phyloP scores from a whole-genome alignment of 1,140 invertebrate genomes.

The Bombus cullumanus region DNA sequence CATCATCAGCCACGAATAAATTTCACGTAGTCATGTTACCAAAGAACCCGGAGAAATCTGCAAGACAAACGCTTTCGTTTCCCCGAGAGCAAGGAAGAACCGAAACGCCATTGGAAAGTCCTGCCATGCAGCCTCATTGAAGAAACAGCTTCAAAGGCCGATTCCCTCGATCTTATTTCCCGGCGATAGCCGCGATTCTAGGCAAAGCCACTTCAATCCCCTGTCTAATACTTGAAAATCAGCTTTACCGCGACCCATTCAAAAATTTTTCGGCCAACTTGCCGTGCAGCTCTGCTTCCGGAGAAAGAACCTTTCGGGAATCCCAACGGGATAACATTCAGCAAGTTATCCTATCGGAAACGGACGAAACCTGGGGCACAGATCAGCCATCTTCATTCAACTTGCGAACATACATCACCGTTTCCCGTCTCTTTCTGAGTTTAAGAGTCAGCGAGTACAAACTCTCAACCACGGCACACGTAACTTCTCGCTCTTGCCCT shows the following conservation, averaged over 20 bases:
- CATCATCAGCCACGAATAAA: too few species aligned
- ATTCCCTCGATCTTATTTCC: conserved; percentile 20
- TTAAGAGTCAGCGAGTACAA: background rate
- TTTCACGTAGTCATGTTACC: too few species aligned
- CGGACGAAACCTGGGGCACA: conserved; percentile 22
- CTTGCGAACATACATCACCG: conserved; percentile 33
- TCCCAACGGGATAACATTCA: conserved; percentile 35
- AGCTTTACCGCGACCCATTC: conserved; percentile 26
- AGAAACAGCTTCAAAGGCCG: conserved; percentile 1
- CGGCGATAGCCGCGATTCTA: conserved; percentile 10
- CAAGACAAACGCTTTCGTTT: background rate
- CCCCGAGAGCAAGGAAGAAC: background rate
- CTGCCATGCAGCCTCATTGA: background rate
- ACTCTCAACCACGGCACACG: background rate
- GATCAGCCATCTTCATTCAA: conserved; percentile 47
- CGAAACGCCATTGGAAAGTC: background rate
- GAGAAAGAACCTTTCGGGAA: background rate
- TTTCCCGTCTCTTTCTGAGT: background rate
- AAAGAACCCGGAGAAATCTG: background rate
- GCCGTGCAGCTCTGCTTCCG: background rate
- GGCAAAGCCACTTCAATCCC: conserved; percentile 14
- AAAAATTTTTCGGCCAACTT: conserved; percentile 34
- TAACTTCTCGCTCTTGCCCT: background rate
- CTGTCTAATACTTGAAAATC: conserved; percentile 36
- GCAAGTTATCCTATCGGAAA: conserved; percentile 40